phyloP scores from a whole-genome alignment of 2,797 vertebrate species.

The Acipenser oxyrinchus region DNA sequence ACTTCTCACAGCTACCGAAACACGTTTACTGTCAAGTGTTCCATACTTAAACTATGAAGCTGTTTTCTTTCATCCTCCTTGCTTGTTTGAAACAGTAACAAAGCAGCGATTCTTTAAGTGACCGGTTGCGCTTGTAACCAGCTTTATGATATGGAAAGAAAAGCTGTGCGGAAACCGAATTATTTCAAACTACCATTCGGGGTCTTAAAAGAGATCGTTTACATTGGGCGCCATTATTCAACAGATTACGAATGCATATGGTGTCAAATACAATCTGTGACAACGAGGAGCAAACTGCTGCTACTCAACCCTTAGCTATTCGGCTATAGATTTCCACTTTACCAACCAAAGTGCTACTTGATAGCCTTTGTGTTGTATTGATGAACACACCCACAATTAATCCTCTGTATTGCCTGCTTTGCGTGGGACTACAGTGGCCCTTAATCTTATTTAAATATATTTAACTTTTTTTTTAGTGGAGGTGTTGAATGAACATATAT shows the following conservation, averaged over 20 bases:
- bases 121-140: neutral
- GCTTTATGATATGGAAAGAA: neutral
- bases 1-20: too few relatives aligned
- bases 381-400: conserved; percentile 61
- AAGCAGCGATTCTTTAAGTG: neutral
- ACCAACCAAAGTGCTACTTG: conserved; percentile 24
- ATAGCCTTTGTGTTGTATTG: conserved; percentile 41
- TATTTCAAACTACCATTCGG: conserved; percentile 5
- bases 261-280: conserved; percentile 31
- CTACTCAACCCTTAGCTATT: conserved; percentile 14
- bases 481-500: too few relatives aligned
- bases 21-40: too few relatives aligned
- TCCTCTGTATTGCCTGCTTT: conserved; percentile 57
- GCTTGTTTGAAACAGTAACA: too few relatives aligned
- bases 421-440: conserved; percentile 42
- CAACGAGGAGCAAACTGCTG: conserved; percentile 18
- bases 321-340: conserved; percentile 5
- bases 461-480: neutral
- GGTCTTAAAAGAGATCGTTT: conserved; percentile 9
- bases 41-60: too few relatives aligned
- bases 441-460: conserved; percentile 63
- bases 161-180: neutral
- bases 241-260: conserved; percentile 21
- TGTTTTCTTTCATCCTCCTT: too few relatives aligned
- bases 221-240: conserved; percentile 14